Evolutionary conservation across 2,888 invertebrate genomes (phyloP), one percentile per base, ranked within the genome.

Genomic region (Sinotaia quadrata): DNA sequence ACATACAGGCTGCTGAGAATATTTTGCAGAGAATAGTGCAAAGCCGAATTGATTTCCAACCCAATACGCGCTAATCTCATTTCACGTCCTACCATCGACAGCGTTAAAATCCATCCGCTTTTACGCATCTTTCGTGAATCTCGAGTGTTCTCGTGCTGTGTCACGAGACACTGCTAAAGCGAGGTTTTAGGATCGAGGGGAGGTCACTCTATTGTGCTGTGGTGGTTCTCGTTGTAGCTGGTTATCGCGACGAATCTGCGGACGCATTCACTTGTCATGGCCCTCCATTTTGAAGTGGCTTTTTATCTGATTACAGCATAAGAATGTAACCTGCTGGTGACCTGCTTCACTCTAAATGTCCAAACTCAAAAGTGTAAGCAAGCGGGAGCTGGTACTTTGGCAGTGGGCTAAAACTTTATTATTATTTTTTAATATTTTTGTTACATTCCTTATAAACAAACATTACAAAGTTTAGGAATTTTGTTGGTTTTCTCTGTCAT

Each of bases 131-230:
- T 21, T 56, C 54, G 54, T 34, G 34, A 34, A 57, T 57, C 57
- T 57, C 58, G 58, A 58, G 58, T 24, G 58, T 27, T 21, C 37
- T 58, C 58, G 58, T n/a, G 58, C 5, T 58, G 37, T 58, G 58
- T 58, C 58, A 58, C 34, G 58, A 37, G 58, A 58, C 37, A 24
- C 34, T 8, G 58, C 58, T n/a, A 34, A 8, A 37, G 24, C 36
- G 58, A 58, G 36, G 37, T 24, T 34, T 21, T 24, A 27, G 58
- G 58, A 58, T 58, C 58, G 41, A 58, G 58, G 24, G 58, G 58
- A 58, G 36, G 58, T 58, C 58, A 37, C 36, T 37, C 37, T 27
- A 34, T 58, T 58, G 58, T 12, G 34, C 24, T 18, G 27, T 36
- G n/a, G 58, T 34, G 36, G 58, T 37, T 36, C 37, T 21, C 37